Conservation (phyloP, 2,797 vertebrate species). For the Cryptoblepharus egeriae region DNA sequence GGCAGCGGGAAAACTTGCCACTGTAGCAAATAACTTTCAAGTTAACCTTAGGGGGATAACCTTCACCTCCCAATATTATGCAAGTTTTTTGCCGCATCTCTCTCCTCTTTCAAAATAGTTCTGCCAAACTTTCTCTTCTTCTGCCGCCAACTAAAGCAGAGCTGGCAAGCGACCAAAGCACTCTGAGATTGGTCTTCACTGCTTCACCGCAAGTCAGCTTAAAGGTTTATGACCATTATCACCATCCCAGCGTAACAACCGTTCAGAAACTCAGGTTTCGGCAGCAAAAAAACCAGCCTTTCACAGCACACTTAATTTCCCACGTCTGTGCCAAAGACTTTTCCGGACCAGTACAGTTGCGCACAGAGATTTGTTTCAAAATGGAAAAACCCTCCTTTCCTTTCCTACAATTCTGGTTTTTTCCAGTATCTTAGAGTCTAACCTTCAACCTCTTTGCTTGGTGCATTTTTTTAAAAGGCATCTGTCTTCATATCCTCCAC, state of each 20-base stretch:
- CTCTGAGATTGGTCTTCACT: constrained; percentile 60
- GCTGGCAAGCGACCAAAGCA: constrained; percentile 40
- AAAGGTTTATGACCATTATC: constrained; percentile 54
- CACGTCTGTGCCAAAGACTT: constrained; percentile 29
- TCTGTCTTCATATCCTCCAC: background rate
- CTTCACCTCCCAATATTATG: background rate
- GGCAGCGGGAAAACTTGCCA: background rate
- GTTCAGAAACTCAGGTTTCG: background rate
- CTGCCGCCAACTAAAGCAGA: constrained; percentile 24
- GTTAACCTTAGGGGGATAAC: constrained; percentile 25
- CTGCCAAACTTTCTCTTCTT: constrained; percentile 28
- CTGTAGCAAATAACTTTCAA: constrained; percentile 41
- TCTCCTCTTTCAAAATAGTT: constrained; percentile 31
- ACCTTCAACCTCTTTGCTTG: background rate
- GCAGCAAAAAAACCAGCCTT: background rate
- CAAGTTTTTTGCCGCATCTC: constrained; percentile 26
- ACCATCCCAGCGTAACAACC: constrained; percentile 34
- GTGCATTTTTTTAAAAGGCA: background rate
- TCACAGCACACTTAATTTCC: constrained; percentile 12
- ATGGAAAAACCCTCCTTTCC: background rate
- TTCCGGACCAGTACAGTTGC: background rate
- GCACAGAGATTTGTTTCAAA: background rate
- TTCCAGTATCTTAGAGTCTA: background rate
- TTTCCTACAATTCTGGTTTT: constrained; percentile 6
- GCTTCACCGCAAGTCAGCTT: constrained; percentile 47